Evolutionary conservation across 2,113 vertebrate species (phyloP), one percentile per base, ranked within the genome.

Genomic region (Scomber japonicus): DNA sequence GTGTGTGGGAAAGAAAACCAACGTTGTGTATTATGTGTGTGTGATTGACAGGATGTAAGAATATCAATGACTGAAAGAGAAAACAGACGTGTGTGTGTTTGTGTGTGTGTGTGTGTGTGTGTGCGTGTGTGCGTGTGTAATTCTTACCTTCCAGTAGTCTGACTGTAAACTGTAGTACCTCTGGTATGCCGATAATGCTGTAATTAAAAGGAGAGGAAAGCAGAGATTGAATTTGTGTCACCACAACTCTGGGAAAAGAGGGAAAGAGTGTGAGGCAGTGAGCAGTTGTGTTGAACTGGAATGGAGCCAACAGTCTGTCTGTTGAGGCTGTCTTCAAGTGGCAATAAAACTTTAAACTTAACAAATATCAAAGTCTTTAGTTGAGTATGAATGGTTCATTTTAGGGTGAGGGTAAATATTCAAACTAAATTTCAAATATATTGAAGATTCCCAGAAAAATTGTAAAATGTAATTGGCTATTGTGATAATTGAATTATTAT

Each of bases 91-190:
- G 63, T 1, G 6, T 50, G 3, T 60, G 59, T 11, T 44, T 56
- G n/a, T 57, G 44, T 44, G 35, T 55, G 71, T 35, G 56, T 48
- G 64, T 15, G 15, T 17, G 24, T 27, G 27, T 21, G 21, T 21
- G 21, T 21, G 21, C 1, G 21, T 21, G 21, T 21, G n/a, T 57
- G 44, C 24, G 35, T 55, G 71, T 91, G 62, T 69, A 64, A 17
- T 51, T 91, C 96, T 96, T 89, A 99, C 98, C 97, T 99, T 99
- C 98, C 98, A 99, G 97, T 99, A 99, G 96, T 99, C 98, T 94
- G 98, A 97, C 91, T 99, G 98, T 98, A 99, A 99, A 98, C 97
- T 98, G 97, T 99, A 99, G 97, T 99, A 99, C 96, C 97, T 99
- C 98, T 99, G 98, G 97, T 99, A 99, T 96, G 98, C 98, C 95